Conservation (phyloP, 2,797 vertebrate species). For the Lepilemur ruficaudatus region DNA sequence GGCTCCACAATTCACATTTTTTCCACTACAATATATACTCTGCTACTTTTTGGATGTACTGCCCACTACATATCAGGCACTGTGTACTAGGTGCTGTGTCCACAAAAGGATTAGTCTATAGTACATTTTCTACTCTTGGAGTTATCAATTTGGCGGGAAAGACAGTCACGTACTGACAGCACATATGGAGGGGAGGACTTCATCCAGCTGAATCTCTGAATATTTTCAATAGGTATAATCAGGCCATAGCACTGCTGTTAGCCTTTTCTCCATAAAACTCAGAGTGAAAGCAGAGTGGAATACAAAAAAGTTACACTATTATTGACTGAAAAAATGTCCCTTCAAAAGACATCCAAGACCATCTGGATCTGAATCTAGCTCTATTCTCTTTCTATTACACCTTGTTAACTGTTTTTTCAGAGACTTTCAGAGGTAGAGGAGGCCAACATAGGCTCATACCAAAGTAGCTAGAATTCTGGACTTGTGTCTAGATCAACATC, state of each 20-base stretch:
- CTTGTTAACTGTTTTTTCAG: not conserved
- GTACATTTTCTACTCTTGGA: not conserved
- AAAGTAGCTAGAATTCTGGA: not conserved
- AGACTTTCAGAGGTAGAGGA: not conserved
- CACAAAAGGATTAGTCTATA: not conserved
- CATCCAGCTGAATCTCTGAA: not conserved
- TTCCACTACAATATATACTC: not conserved
- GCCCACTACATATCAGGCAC: not conserved
- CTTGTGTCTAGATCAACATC: not conserved
- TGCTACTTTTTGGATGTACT: not conserved
- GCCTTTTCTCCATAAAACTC: not conserved
- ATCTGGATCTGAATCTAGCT: not conserved
- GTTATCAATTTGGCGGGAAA: not conserved
- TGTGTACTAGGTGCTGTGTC: not conserved
- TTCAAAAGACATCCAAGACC: not conserved
- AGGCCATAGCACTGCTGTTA: not conserved
- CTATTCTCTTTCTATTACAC: not conserved
- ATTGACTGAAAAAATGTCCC: not conserved
- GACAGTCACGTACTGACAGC: not conserved
- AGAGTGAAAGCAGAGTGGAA: not conserved
- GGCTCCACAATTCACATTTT: not conserved
- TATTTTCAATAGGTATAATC: not conserved
- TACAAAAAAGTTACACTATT: not conserved
- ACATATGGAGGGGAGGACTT: not conserved
- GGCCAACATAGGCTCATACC: not conserved